Evolutionary conservation across 2,113 vertebrate species (phyloP).

Genomic region (Mustela nigripes): DNA sequence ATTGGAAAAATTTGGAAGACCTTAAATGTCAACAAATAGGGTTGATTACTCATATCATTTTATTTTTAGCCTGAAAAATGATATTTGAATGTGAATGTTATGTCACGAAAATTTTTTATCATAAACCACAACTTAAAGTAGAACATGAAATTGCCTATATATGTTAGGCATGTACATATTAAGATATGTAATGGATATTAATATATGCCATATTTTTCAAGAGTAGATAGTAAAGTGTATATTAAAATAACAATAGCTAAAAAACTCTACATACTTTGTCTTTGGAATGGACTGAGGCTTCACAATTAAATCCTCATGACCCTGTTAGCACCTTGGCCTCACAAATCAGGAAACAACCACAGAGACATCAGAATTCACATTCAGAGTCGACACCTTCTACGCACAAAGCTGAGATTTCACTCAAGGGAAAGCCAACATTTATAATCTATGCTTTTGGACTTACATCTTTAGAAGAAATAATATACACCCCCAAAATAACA

Average conservation of each 20-base stretch:
- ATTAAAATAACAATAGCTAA: neutral
- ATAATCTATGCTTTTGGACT: neutral
- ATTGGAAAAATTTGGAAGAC: constrained; percentile 71
- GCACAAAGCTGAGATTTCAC: neutral
- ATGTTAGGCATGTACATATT: neutral
- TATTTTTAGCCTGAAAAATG: constrained; percentile 66
- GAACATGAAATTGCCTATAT: neutral
- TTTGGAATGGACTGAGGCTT: neutral
- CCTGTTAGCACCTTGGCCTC: neutral
- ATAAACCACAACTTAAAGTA: constrained; percentile 41
- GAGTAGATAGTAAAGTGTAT: neutral
- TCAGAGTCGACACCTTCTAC: neutral
- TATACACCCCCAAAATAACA: neutral
- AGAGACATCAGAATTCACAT: neutral
- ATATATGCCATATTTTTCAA: neutral
- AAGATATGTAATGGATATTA: neutral
- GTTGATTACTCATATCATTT: constrained; percentile 67
- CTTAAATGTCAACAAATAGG: constrained; percentile 77
- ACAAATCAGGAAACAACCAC: neutral
- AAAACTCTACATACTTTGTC: neutral
- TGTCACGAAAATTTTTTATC: constrained; percentile 41
- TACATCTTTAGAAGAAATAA: neutral
- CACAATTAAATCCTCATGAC: neutral
- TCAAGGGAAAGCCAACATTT: neutral
- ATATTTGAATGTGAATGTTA: constrained; percentile 61